Percentiles rank a stretch among this genome's conserved stretches.
These are phyloP conservation scores for Neofelis nebulosa DNA, from an alignment of 2,113 vertebrate genomes.

Conservation along the genomic window DNA sequence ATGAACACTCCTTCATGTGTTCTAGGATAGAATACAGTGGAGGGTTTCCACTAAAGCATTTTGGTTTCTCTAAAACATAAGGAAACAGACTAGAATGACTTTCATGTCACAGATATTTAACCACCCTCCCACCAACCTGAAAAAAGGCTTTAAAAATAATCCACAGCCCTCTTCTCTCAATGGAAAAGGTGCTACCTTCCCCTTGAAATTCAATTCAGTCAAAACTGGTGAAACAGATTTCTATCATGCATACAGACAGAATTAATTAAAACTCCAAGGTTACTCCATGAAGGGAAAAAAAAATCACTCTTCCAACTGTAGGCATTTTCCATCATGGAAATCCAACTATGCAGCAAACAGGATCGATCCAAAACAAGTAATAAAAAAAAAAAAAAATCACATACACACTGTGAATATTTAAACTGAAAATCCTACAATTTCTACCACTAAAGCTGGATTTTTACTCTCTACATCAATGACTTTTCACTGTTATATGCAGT, in stretches of 20 bases:
- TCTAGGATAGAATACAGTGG: neutral
- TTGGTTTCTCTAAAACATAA: slow-evolving; percentile 22
- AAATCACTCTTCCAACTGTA: neutral
- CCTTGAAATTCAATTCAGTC: slow-evolving; percentile 3
- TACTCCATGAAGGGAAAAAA: neutral
- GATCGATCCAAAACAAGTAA: neutral
- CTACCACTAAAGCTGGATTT: slow-evolving; percentile 10
- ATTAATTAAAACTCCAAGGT: slow-evolving; percentile 57
- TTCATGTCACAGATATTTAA: neutral
- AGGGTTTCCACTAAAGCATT: neutral
- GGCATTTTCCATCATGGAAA: slow-evolving; percentile 50
- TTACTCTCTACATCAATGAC: neutral
- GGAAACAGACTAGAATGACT: neutral
- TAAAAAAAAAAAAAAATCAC: slow-evolving; percentile 39
- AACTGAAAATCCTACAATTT: neutral
- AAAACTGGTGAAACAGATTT: slow-evolving; percentile 32
- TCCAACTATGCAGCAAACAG: slow-evolving; percentile 44
- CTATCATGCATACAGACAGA: neutral
- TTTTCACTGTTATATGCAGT: neutral
- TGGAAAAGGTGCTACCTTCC: neutral
- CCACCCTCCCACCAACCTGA: neutral
- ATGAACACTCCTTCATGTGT: neutral
- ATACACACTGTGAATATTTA: neutral
- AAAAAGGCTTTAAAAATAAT: neutral
- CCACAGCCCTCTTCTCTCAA: slow-evolving; percentile 27